Conservation (phyloP, 2,888 invertebrate species). For the Tuberolachnus salignus region DNA sequence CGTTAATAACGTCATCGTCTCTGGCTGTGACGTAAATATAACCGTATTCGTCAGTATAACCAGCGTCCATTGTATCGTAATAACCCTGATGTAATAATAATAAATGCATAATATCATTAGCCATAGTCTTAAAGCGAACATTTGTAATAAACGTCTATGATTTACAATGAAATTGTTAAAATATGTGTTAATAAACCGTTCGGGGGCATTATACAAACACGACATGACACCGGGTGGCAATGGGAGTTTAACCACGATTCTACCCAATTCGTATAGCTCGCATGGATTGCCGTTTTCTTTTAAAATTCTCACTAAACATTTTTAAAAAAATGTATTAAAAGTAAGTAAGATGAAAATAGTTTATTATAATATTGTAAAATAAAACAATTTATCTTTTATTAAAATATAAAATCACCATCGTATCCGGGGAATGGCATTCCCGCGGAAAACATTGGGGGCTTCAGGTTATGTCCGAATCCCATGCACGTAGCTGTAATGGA, state of each 20-base stretch:
- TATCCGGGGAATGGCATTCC: constrained; percentile 91
- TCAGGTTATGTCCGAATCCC: constrained; percentile 74
- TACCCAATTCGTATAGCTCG: constrained; percentile 75
- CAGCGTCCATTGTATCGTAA: constrained; percentile 95
- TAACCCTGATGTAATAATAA: constrained; percentile 70
- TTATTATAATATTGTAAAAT: not conserved
- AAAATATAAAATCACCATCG: constrained; percentile 68
- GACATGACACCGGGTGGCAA: constrained; percentile 87
- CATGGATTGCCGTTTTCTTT: constrained; percentile 75
- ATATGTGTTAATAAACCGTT: constrained; percentile 80
- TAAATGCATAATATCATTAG: not conserved
- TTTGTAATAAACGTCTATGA: not conserved
- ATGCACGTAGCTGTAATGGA: constrained; percentile 84
- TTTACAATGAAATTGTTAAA: constrained; percentile 83
- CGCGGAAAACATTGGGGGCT: constrained; percentile 77
- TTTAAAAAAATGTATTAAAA: constrained; percentile 30
- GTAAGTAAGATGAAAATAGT: not conserved
- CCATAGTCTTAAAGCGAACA: not conserved
- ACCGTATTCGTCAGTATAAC: constrained; percentile 81
- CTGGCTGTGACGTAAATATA: constrained; percentile 88
- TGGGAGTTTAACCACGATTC: constrained; percentile 83
- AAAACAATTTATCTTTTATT: not conserved
- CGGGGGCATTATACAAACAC: constrained; percentile 81
- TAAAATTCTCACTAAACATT: constrained; percentile 71
- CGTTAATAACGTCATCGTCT: constrained; percentile 94